Percentiles rank a stretch among this genome's conserved stretches.
These are phyloP conservation scores for Thera britannica DNA, from an alignment of 2,888 invertebrate species.

Conservation along the genomic window DNA sequence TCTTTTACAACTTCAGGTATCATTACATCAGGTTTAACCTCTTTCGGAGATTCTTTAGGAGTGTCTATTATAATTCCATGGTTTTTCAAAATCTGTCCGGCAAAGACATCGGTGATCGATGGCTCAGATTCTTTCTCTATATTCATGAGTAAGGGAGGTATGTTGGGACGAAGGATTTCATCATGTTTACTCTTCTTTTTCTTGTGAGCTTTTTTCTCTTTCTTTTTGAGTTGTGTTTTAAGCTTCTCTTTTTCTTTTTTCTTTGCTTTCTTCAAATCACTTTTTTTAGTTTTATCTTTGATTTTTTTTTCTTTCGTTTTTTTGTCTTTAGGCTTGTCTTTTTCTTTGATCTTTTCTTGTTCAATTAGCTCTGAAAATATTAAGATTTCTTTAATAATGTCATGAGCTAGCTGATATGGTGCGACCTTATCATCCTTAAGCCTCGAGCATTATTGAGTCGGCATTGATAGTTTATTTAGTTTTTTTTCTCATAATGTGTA, in stretches of 20 bases:
- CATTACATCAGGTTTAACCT: slow-evolving; percentile 56
- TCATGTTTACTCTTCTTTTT: slow-evolving; percentile 74
- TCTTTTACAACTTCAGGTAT: slow-evolving; percentile 27
- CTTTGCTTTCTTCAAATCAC: slow-evolving; percentile 71
- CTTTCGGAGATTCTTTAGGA: slow-evolving; percentile 57
- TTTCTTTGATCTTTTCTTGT: slow-evolving; percentile 62
- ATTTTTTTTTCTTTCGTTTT: slow-evolving; percentile 78
- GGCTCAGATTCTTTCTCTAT: slow-evolving; percentile 79
- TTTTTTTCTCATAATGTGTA: too few relatives aligned
- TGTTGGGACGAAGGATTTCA: slow-evolving; percentile 75
- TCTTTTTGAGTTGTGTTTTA: slow-evolving; percentile 65
- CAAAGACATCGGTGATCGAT: slow-evolving; percentile 87
- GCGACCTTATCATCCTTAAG: neutral
- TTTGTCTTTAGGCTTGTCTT: slow-evolving; percentile 62
- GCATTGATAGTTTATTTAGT: too few relatives aligned
- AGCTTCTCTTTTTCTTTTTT: slow-evolving; percentile 71
- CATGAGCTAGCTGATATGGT: neutral
- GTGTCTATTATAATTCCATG: slow-evolving; percentile 71
- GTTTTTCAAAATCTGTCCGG: slow-evolving; percentile 85
- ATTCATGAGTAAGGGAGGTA: slow-evolving; percentile 78
- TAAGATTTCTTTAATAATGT: neutral
- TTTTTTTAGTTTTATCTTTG: slow-evolving; percentile 70
- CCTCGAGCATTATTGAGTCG: neutral
- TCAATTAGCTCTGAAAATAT: slow-evolving; percentile 59
- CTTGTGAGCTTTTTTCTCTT: slow-evolving; percentile 76